phyloP scores from a whole-genome alignment of 2,797 vertebrate genomes.

The Acestrorhynchus altus region DNA sequence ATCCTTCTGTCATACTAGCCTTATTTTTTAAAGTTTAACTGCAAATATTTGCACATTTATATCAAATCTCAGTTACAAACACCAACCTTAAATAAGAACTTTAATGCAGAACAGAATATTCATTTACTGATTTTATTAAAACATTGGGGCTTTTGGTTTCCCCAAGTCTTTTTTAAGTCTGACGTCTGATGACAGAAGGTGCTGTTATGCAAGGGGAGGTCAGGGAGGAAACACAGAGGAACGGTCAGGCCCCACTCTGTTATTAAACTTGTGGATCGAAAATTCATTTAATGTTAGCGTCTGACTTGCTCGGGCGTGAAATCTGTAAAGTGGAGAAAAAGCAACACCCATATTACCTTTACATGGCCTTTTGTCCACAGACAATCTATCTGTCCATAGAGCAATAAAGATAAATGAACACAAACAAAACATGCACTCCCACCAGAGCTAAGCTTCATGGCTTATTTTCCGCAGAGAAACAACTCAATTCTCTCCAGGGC shows the following conservation, averaged over 20 bases:
- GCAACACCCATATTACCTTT: slow-evolving; percentile 43
- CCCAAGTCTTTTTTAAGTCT: not conserved
- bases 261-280: slow-evolving; percentile 40
- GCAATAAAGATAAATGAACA: slow-evolving; percentile 35
- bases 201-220: not conserved
- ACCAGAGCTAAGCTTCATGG: not conserved
- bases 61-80: too few species aligned
- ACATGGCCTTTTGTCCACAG: slow-evolving; percentile 24
- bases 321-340: slow-evolving; percentile 37
- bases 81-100: too few species aligned
- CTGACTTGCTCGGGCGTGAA: slow-evolving; percentile 22
- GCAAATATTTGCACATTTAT: too few species aligned
- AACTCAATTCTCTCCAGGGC: slow-evolving; percentile 41
- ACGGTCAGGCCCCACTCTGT: not conserved
- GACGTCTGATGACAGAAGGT: slow-evolving; percentile 7
- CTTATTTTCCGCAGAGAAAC: slow-evolving; percentile 28
- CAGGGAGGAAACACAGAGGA: not conserved
- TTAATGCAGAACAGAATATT: too few species aligned
- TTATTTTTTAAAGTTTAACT: too few species aligned
- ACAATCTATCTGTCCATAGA: slow-evolving; percentile 22
- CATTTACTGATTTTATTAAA: too few species aligned
- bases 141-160: too few species aligned
- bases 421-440: slow-evolving; percentile 17
- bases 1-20: too few species aligned
- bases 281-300: slow-evolving; percentile 49